Conservation (phyloP, 2,797 vertebrate species). For the Limosa lapponica region DNA sequence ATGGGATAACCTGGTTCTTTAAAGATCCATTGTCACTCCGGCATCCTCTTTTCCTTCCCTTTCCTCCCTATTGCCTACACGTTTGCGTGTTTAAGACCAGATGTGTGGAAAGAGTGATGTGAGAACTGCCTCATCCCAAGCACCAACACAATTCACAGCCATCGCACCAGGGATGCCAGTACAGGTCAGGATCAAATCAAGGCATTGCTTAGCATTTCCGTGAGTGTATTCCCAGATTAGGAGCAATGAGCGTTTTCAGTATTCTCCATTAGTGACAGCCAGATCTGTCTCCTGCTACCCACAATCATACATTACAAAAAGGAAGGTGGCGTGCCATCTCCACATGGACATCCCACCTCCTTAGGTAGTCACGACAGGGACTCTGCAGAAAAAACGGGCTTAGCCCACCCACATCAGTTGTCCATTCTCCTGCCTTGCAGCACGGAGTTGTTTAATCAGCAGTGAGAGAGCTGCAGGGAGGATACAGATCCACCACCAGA, state of each 20-base stretch:
- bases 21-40: background rate
- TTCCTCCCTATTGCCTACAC: background rate
- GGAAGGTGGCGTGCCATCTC: background rate
- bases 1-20: background rate
- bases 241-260: background rate
- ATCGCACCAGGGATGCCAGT: background rate
- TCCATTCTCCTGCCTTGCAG: background rate
- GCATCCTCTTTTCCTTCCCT: background rate
- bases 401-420: accelerated
- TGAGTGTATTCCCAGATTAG: background rate
- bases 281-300: slow-evolving; percentile 1
- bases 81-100: background rate
- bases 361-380: background rate
- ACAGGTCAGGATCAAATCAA: background rate
- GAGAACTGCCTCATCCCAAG: background rate
- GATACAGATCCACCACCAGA: background rate
- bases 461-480: background rate
- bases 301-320: background rate
- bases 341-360: background rate
- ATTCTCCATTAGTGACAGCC: background rate
- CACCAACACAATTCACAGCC: background rate
- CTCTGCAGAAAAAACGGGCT: background rate
- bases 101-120: background rate
- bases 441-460: background rate
- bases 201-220: background rate